Evolutionary conservation across 2,888 invertebrate species (phyloP).

Genomic region (Euclidia mi): DNA sequence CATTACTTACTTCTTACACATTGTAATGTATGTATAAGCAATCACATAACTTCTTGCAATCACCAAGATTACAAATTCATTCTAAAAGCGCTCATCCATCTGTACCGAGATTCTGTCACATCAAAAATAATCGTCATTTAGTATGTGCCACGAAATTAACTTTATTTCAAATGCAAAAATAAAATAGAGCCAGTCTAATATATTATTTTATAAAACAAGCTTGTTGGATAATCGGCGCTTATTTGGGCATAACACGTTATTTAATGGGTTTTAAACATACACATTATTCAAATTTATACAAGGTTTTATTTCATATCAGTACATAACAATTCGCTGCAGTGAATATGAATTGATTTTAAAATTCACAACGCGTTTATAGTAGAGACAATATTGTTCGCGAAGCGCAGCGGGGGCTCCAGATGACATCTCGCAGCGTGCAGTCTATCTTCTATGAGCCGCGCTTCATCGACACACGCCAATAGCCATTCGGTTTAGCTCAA

Average conservation of each 20-base stretch:
- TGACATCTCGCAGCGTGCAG: slow-evolving; percentile 89
- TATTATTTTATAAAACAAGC: slow-evolving; percentile 51
- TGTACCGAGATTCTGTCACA: slow-evolving; percentile 21
- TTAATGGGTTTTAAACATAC: slow-evolving; percentile 58
- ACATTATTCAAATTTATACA: slow-evolving; percentile 55
- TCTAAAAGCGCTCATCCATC: slow-evolving; percentile 10
- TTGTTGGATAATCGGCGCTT: slow-evolving; percentile 53
- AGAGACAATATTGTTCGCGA: slow-evolving; percentile 89
- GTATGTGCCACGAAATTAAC: slow-evolving; percentile 25
- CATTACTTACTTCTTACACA: background rate
- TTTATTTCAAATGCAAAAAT: slow-evolving; percentile 33
- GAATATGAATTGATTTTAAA: slow-evolving; percentile 87
- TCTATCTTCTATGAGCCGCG: slow-evolving; percentile 75
- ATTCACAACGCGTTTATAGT: slow-evolving; percentile 84
- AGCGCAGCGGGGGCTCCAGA: slow-evolving; percentile 85
- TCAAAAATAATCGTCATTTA: slow-evolving; percentile 18
- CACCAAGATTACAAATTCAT: slow-evolving; percentile 2
- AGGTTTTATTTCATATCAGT: slow-evolving; percentile 65
- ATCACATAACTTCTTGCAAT: slow-evolving; percentile 3
- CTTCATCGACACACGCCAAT: slow-evolving; percentile 41
- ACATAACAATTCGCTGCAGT: slow-evolving; percentile 71
- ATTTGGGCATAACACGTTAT: slow-evolving; percentile 61
- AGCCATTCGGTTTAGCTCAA: slow-evolving; percentile 28
- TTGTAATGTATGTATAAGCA: slow-evolving; percentile 5
- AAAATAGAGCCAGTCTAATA: slow-evolving; percentile 45